phyloP scores from a whole-genome alignment of 2,113 vertebrate genomes.

The Mus pahari region DNA sequence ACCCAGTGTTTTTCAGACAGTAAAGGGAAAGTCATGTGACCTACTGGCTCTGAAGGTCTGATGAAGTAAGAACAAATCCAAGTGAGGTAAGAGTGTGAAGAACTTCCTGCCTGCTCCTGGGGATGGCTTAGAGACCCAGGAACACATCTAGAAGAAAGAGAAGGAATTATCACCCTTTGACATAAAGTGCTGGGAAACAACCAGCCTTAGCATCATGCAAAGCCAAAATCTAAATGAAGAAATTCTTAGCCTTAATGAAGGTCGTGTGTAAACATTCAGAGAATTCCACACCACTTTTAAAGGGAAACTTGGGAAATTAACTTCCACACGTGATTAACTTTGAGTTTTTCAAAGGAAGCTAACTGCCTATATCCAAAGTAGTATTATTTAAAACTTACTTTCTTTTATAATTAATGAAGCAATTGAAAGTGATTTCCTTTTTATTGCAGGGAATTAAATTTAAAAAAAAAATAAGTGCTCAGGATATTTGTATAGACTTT shows the following conservation, averaged over 20 bases:
- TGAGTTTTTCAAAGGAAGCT: constrained; percentile 67
- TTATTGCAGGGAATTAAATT: constrained; percentile 55
- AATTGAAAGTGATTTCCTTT: constrained; percentile 72
- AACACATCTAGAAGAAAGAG: constrained; percentile 28
- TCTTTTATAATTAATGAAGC: constrained; percentile 77
- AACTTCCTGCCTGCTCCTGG: background rate
- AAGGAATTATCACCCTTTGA: constrained; percentile 55
- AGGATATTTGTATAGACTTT: constrained; percentile 66
- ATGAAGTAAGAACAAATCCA: background rate
- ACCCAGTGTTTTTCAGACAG: background rate
- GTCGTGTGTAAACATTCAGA: constrained; percentile 73
- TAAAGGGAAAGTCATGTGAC: background rate
- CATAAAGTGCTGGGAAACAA: constrained; percentile 54
- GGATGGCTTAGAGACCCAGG: background rate
- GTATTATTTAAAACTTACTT: constrained; percentile 71
- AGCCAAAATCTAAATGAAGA: constrained; percentile 79
- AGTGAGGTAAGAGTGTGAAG: background rate
- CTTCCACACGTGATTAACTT: constrained; percentile 75
- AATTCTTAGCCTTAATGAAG: constrained; percentile 77
- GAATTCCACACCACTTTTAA: constrained; percentile 75
- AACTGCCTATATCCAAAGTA: constrained; percentile 57
- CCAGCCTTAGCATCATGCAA: constrained; percentile 51
- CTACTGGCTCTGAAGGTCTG: background rate
- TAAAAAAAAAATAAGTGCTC: constrained; percentile 2
- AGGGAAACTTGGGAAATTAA: constrained; percentile 82